These are phyloP conservation scores for Gryllus longicercus DNA, from an alignment of 2,888 invertebrate species.

Conservation along the genomic window DNA sequence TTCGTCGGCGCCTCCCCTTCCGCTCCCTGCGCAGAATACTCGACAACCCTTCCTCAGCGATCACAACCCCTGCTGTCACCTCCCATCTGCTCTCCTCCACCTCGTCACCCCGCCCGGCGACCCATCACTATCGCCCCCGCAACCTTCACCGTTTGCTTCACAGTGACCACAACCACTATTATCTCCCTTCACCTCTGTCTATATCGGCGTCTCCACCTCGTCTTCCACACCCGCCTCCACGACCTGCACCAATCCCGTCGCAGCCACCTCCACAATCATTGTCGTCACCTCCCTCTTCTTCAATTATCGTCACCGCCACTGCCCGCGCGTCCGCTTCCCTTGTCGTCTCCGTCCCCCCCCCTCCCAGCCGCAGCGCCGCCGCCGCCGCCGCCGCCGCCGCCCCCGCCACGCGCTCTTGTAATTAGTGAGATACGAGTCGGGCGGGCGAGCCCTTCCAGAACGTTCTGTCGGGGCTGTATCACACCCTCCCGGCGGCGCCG, in stretches of 20 bases:
- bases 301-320: constrained; percentile 23
- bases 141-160: too few species aligned
- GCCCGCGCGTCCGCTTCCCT: constrained; percentile 21
- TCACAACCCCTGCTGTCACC: too few species aligned
- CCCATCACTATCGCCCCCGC: too few species aligned
- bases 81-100: too few species aligned
- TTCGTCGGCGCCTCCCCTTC: too few species aligned
- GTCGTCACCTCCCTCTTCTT: constrained; percentile 22
- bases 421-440: too few species aligned
- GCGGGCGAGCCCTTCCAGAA: too few species aligned
- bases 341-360: constrained; percentile 23
- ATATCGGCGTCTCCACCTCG: background rate
- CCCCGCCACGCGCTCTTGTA: constrained; percentile 40
- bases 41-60: too few species aligned
- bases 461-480: too few species aligned
- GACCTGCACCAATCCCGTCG: background rate
- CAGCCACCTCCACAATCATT: background rate
- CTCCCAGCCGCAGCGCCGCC: constrained; percentile 53
- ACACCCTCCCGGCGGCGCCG: too few species aligned
- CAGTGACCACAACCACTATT: background rate
- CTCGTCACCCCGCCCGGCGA: too few species aligned
- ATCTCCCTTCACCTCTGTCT: background rate
- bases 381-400: constrained; percentile 66
- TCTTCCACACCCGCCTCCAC: background rate
- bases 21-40: too few species aligned